These are phyloP conservation scores for Cherax quadricarinatus DNA, from an alignment of 1,140 invertebrate species.

Conservation along the genomic window DNA sequence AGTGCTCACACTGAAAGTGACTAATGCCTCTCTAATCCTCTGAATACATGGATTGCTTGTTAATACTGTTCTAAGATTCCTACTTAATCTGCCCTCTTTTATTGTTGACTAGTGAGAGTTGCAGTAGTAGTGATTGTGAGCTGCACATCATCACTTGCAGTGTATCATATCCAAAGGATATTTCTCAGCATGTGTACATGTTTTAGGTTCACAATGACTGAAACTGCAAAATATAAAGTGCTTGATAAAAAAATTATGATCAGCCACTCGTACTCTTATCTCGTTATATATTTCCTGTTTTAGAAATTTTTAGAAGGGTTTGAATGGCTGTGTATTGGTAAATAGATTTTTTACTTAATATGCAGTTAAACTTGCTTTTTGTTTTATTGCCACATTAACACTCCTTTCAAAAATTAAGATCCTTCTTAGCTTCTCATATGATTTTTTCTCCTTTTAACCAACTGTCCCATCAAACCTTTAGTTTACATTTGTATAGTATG, in stretches of 20 bases:
- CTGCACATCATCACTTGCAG: background rate
- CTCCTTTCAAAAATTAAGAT: too few species aligned
- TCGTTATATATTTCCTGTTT: too few species aligned
- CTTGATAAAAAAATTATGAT: background rate
- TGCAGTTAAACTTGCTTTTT: too few species aligned
- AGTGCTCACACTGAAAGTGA: background rate
- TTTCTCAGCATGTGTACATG: background rate
- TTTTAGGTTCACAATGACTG: constrained; percentile 6
- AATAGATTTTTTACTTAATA: too few species aligned
- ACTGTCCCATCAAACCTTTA: too few species aligned
- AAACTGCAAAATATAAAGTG: background rate
- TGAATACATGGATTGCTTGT: background rate
- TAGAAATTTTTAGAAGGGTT: too few species aligned
- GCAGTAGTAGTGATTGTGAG: background rate
- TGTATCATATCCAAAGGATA: background rate
- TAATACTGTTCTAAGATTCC: background rate
- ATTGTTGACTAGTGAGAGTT: background rate
- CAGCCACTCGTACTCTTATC: background rate
- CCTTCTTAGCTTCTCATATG: too few species aligned
- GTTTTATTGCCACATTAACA: too few species aligned
- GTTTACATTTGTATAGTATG: too few species aligned
- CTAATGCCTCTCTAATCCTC: background rate
- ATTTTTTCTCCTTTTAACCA: too few species aligned
- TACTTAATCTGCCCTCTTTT: background rate
- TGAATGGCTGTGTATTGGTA: too few species aligned